Percentiles rank a stretch among this genome's conserved stretches.
phyloP scores from a whole-genome alignment of 2,797 vertebrate species.

The Percopsis omiscomaycus region DNA sequence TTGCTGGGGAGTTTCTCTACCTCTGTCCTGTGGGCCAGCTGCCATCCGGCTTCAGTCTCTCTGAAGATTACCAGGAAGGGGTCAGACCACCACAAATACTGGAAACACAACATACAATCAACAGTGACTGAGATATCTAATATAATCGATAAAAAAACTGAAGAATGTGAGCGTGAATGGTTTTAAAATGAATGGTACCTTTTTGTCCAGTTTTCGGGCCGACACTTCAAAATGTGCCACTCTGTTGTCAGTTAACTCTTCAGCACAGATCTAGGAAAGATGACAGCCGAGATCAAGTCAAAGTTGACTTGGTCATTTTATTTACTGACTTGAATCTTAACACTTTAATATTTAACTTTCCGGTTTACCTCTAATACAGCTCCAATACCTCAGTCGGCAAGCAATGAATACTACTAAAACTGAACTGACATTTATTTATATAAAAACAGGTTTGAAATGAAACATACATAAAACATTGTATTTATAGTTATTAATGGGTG shows the following conservation, averaged over 20 bases:
- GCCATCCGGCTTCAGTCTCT: slow-evolving; percentile 83
- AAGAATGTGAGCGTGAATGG: neutral
- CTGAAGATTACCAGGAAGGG: slow-evolving; percentile 90
- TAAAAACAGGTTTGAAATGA: too few relatives aligned
- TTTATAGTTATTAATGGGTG: neutral
- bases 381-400: too few relatives aligned
- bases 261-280: slow-evolving; percentile 83
- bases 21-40: slow-evolving; percentile 90
- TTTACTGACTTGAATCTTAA: too few relatives aligned
- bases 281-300: neutral
- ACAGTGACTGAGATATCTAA: neutral
- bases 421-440: too few relatives aligned
- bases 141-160: neutral
- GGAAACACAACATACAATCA: slow-evolving; percentile 3
- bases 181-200: slow-evolving; percentile 72
- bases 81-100: slow-evolving; percentile 86
- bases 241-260: slow-evolving; percentile 93
- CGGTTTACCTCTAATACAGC: too few relatives aligned
- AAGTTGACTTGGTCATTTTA: neutral
- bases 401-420: too few relatives aligned
- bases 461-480: too few relatives aligned
- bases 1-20: slow-evolving; percentile 52
- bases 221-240: slow-evolving; percentile 86
- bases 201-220: slow-evolving; percentile 89
- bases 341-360: too few relatives aligned